Base-by-base conservation (phyloP, 2,888 invertebrate genomes). In the Rhingia rostrata region DNA sequence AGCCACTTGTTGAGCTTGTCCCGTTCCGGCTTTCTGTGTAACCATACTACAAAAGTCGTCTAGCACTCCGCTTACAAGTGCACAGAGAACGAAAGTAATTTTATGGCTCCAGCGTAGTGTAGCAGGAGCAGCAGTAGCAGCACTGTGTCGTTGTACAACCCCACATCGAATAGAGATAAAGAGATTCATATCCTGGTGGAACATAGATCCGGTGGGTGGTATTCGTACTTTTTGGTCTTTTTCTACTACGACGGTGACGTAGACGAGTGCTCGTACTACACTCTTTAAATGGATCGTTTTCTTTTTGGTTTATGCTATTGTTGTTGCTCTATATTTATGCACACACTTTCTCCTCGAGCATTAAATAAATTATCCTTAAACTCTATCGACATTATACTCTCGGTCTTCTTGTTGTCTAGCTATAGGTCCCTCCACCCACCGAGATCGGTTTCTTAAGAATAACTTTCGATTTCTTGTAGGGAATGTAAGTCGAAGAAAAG, bases 1-100 rank as follows among this genome's bases (percentile, higher is more conserved):
- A 87, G 87, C 87, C 87, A 87, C 87, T 87, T 87, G 87, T 87
- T 87, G 87, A 86, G 85, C 85, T 72, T 75, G 84, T 86, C 70
- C 37, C 49, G 82, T 54, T 32, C 69, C 45, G 66, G 63, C 72
- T 78, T 56, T 67, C 64, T 56, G 49, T 73, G 81, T 77, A 77
- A 85, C 78, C 74, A 79, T 63, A 67, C 51, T 45, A 54, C 74
- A 37, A 45, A 56, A 70, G 56, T 63, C 51, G 49, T 74, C 67
- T 67, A 56, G 41, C 54, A 64, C 47, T 67, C 43, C 60, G 51
- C 39, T 77, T 72, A 70, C 69, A 67, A 82, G 70, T 69, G 73
- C 82, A 82, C 58, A 61, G 56, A 72, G 82, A 73, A 82, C 39
- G 73, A 73, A 78, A 73, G 74, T 82, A 73, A 74, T 82, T 82